Evolutionary conservation across 2,113 vertebrate genomes (phyloP).

Genomic region (Syngnathus floridae): DNA sequence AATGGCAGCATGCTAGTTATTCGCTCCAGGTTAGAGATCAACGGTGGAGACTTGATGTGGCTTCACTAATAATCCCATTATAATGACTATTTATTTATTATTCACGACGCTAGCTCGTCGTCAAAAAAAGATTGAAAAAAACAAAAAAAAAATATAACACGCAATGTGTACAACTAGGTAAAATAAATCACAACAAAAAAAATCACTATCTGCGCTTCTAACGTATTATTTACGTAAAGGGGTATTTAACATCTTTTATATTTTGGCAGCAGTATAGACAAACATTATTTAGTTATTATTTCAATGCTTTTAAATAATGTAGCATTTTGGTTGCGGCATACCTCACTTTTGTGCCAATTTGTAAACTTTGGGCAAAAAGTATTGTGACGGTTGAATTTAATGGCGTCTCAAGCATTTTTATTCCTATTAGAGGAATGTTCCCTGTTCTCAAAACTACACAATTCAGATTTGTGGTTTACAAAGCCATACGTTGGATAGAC

Average conservation of each 20-base stretch:
- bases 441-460: neutral
- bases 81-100: slow-evolving; percentile 37
- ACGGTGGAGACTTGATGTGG: slow-evolving; percentile 36
- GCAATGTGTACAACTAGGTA: slow-evolving; percentile 27
- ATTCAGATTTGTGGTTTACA: neutral
- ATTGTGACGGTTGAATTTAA: neutral
- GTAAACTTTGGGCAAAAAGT: neutral
- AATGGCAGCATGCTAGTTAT: slow-evolving; percentile 28
- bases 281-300: slow-evolving; percentile 16
- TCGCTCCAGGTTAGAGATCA: slow-evolving; percentile 44
- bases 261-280: slow-evolving; percentile 22
- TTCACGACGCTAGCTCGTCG: slow-evolving; percentile 9
- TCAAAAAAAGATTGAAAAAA: neutral
- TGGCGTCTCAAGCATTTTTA: neutral
- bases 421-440: neutral
- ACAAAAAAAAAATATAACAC: neutral
- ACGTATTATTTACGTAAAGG: slow-evolving; percentile 25
- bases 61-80: slow-evolving; percentile 18
- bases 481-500: slow-evolving; percentile 40
- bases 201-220: slow-evolving; percentile 16
- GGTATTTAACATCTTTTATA: slow-evolving; percentile 19
- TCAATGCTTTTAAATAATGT: slow-evolving; percentile 51
- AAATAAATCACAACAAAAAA: slow-evolving; percentile 13
- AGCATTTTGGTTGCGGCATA: slow-evolving; percentile 39
- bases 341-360: slow-evolving; percentile 6